Percentiles rank a stretch among this genome's conserved stretches.
These are phyloP conservation scores for Nasalis larvatus DNA, from an alignment of 2,113 vertebrate species.

Conservation along the genomic window DNA sequence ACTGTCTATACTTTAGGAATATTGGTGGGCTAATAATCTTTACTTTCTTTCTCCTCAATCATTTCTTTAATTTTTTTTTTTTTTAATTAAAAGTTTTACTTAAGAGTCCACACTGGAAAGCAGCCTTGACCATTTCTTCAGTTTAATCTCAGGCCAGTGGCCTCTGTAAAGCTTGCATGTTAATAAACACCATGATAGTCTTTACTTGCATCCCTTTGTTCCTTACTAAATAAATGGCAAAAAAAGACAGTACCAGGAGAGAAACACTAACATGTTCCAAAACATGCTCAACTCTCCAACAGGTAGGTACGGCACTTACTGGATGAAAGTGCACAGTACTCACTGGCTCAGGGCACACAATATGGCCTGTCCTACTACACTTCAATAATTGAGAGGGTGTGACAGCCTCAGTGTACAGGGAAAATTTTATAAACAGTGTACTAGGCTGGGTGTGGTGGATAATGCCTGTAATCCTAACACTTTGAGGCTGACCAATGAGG, in stretches of 20 bases:
- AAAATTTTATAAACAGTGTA: neutral
- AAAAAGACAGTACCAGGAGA: neutral
- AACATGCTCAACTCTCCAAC: neutral
- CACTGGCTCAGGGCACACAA: neutral
- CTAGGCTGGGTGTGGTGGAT: too few relatives aligned
- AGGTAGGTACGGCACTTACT: neutral
- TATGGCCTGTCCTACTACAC: neutral
- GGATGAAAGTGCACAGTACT: neutral
- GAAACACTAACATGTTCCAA: neutral
- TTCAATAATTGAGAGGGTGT: neutral
- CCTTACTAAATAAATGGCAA: neutral
- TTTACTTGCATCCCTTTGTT: neutral
- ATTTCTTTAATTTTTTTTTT: conserved; percentile 2
- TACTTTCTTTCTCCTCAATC: neutral
- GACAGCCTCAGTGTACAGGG: neutral
- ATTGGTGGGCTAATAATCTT: neutral
- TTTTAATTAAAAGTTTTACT: neutral
- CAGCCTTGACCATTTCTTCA: neutral
- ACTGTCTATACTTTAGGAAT: neutral
- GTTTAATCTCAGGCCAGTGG: neutral
- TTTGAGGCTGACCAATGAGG: too few relatives aligned
- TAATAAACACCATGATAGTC: neutral
- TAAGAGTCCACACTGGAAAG: too few relatives aligned
- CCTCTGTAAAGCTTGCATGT: conserved; percentile 17
- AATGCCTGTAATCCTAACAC: too few relatives aligned